Evolutionary conservation across 1,140 invertebrate genomes (phyloP), one percentile per base, ranked within the genome.

Genomic region (Lutraria rhynchaena): DNA sequence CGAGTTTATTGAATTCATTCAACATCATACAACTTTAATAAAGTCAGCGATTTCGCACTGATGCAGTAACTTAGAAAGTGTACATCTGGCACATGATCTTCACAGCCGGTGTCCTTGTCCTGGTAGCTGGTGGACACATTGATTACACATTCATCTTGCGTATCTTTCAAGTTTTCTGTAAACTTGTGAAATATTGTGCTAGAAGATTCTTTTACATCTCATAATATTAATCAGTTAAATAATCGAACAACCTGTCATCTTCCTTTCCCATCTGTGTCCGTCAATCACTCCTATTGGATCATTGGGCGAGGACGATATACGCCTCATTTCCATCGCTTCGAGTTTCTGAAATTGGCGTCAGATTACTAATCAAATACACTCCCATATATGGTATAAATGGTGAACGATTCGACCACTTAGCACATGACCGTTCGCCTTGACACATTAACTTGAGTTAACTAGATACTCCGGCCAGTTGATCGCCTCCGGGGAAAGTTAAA

Each of bases 381-480:
- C 69, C 76, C 76, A 80, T 29, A 49, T 67, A 58, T 70, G 35
- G 76, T 29, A 55, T 31, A 44, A 58, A 3, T 41, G 53, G 17
- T 29, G 37, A 33, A 9, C 31, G 4, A 9, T n/a, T 41, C 37
- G 51, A 41, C 53, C 76, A 77, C 58, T 80, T 80, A 53, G 35
- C 63, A 44, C 44, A 58, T 70, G 76, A 53, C 7, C 65, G 57
- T 70, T 80, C 60, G 53, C 53, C 37, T 80, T 80, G 76, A 80
- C 76, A 80, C 76, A 80, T 80, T 80, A 80, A 69, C 63, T 70
- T 69, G 41, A 31, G 60, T 35, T 80, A 69, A 80, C 76, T 49
- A 70, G 63, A 80, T 70, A 31, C 15, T 27, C 19, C 65, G 24
- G 63, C 37, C 51, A 80, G 67, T 80, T 69, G 63, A 80, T 69